phyloP scores from a whole-genome alignment of 64 coral and sea anemone species.

The Platygyra sinensis region DNA sequence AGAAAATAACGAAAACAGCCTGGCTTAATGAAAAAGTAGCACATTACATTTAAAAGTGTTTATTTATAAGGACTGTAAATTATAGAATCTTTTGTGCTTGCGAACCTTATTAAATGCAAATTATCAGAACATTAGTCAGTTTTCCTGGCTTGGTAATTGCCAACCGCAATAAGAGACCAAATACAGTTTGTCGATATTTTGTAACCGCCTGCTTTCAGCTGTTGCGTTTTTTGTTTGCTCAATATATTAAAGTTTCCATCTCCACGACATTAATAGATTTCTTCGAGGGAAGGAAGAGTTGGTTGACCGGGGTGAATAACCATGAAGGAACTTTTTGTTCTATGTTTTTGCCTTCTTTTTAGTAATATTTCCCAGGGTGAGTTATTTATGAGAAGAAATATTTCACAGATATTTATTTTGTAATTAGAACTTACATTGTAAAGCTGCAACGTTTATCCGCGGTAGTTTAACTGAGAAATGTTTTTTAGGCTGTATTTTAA shows the following conservation, averaged over 20 bases:
- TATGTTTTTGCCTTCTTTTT: not conserved
- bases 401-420: not conserved
- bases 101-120: constrained; percentile 5
- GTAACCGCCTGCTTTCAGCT: not conserved
- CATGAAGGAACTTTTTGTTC: not conserved
- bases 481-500: too few species aligned
- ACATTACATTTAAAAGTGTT: not conserved
- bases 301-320: not conserved
- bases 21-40: constrained; percentile 22
- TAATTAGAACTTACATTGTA: too few species aligned
- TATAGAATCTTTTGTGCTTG: not conserved
- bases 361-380: not conserved
- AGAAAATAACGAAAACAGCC: not conserved
- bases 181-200: not conserved
- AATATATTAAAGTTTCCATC: not conserved
- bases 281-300: not conserved
- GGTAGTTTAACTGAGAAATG: too few species aligned
- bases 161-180: not conserved
- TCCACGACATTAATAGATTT: not conserved
- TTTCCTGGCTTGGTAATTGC: constrained; percentile 1
- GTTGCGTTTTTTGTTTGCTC: not conserved
- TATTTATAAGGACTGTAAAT: not conserved
- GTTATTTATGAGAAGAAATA: not conserved
- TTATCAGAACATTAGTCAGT: constrained; percentile 2
- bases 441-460: too few species aligned